A percentile compares a stretch with the other conserved stretches of the same genome.
Evolutionary conservation across 1,140 invertebrate species (phyloP).

Genomic region (Halyomorpha halys): DNA sequence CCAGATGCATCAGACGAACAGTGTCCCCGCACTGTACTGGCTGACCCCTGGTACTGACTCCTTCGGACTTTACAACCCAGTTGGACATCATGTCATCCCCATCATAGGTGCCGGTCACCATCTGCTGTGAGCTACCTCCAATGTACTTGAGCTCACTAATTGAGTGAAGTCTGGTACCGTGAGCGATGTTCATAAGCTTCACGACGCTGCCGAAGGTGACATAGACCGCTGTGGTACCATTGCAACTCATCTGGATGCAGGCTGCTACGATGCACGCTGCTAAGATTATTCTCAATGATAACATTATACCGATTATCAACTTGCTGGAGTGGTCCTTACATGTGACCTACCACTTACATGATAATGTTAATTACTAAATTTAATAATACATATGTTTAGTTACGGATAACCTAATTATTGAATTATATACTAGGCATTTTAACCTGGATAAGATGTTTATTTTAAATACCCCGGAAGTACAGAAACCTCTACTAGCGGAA

Average conservation of each 20-base stretch:
- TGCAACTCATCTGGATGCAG: not conserved
- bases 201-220: slow-evolving; percentile 21
- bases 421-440: too few species aligned
- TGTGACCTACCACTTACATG: too few species aligned
- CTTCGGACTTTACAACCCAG: slow-evolving; percentile 1
- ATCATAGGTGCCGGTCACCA: slow-evolving; percentile 1
- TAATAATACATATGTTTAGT: too few species aligned
- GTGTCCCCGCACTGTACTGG: slow-evolving; percentile 11
- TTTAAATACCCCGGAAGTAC: too few species aligned
- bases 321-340: too few species aligned
- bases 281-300: too few species aligned
- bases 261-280: too few species aligned
- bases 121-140: slow-evolving; percentile 15
- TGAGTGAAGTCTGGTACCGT: slow-evolving; percentile 1
- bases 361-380: too few species aligned
- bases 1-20: slow-evolving; percentile 16
- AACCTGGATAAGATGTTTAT: too few species aligned
- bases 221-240: not conserved
- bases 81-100: slow-evolving; percentile 1
- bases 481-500: too few species aligned
- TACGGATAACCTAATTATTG: too few species aligned
- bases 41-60: not conserved
- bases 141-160: slow-evolving; percentile 11
- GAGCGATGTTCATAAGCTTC: not conserved
- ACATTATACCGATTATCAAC: too few species aligned